phyloP scores from a whole-genome alignment of 2,113 vertebrate species.

The Silurus asotus region DNA sequence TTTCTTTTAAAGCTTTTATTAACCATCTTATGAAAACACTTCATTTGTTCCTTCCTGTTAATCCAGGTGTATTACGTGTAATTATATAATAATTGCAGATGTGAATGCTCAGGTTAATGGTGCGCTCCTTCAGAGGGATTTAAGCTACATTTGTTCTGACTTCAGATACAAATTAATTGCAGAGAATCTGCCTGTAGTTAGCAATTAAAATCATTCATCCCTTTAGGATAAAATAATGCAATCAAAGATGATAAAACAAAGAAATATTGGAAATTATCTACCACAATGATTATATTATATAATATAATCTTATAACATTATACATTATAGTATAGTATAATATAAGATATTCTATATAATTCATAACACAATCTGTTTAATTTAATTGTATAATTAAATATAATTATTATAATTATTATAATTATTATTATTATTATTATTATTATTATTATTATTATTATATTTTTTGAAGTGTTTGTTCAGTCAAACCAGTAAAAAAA shows the following conservation, averaged over 20 bases:
- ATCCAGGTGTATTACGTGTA: conserved; percentile 22
- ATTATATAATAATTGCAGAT: conserved; percentile 32
- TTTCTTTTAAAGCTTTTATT: conserved; percentile 7
- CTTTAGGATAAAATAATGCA: conserved; percentile 47
- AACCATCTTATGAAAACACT: conserved; percentile 16
- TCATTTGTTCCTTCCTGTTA: conserved; percentile 13
- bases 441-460: not conserved
- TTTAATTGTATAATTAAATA: too few species aligned
- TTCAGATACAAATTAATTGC: conserved; percentile 41
- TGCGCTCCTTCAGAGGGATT: conserved; percentile 30
- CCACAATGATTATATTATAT: not conserved
- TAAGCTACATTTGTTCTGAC: conserved; percentile 39
- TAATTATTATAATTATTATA: too few species aligned
- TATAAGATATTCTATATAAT: too few species aligned
- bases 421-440: too few species aligned
- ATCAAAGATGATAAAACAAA: conserved; percentile 18
- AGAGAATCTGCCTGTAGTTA: conserved; percentile 31
- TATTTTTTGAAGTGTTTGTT: not conserved
- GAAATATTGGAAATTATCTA: conserved; percentile 17
- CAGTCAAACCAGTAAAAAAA: not conserved
- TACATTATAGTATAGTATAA: too few species aligned
- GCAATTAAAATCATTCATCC: conserved; percentile 41
- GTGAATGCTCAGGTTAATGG: conserved; percentile 35
- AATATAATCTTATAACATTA: too few species aligned
- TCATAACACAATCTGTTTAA: too few species aligned